Base-by-base conservation (phyloP, 2,888 invertebrate genomes). In the Brenthis hecate region DNA sequence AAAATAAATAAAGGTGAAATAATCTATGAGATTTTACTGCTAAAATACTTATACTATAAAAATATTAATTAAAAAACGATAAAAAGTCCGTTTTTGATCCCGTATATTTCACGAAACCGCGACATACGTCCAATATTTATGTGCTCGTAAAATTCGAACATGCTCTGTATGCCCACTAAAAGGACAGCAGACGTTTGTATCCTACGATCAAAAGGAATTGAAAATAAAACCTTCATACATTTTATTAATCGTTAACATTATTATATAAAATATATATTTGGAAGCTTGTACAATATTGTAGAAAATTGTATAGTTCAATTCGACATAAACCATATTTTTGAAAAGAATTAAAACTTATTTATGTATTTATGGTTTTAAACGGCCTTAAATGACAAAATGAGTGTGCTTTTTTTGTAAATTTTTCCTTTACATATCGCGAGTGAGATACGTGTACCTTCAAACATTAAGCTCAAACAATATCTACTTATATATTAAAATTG, bases 101-200 rank as follows among this genome's bases (percentile, higher is more conserved):
- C 70, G 72, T 75, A 66, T 71, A 43, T 70, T 69, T 57, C 56
- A 66, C 54, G 61, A 74, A 71, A 63, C 66, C 73, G 65, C 73
- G 75, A 73, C 81, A 81, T 81, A 81, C 81, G 69, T 72, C 78
- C 79, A 80, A 87, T 87, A 87, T 91, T 90, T 89, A 90, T 90
- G 86, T 81, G 79, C 81, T 82, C 85, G 86, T 91, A 91, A 90
- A 90, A 89, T 83, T 80, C 81, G 83, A 87, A 89, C 89, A 88
- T 82, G 85, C 83, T 83, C 78, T 81, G 81, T 83, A 84, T 82
- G 81, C 80, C 81, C 81, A 80, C 82, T 81, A 78, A 80, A 81
- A 79, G 79, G 80, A 82, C 82, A 80, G 77, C 77, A 73, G 75
- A 75, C 78, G 79, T 79, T 81, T 82, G 85, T 85, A 83, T 85